Evolutionary conservation across 2,113 vertebrate species (phyloP).

Genomic region (Brienomyrus longianalis): DNA sequence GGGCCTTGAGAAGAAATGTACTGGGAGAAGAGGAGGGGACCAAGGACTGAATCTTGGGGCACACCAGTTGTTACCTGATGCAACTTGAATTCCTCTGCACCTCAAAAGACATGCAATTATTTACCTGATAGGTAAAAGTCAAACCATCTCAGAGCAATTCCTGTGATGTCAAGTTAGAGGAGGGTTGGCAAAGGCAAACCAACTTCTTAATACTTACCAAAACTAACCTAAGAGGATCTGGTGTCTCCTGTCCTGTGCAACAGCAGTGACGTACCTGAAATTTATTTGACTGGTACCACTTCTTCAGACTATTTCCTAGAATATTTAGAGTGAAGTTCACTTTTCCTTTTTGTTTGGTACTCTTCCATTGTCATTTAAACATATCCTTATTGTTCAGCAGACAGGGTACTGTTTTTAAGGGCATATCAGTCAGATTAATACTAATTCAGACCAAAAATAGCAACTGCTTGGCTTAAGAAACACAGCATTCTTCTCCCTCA

Average conservation of each 20-base stretch:
- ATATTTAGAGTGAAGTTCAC: not conserved
- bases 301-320: not conserved
- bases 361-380: not conserved
- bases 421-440: not conserved
- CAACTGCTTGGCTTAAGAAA: constrained; percentile 5
- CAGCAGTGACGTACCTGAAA: not conserved
- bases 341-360: not conserved
- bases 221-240: not conserved
- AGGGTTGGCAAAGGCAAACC: not conserved
- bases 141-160: not conserved
- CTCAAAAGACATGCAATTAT: not conserved
- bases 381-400: not conserved
- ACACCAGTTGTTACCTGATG: not conserved
- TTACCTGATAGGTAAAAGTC: not conserved
- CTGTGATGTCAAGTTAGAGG: not conserved
- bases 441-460: not conserved
- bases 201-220: too few species aligned
- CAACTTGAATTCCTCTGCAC: not conserved
- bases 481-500: not conserved
- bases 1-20: not conserved
- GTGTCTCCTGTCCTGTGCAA: not conserved
- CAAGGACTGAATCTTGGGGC: not conserved
- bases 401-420: constrained; percentile 3
- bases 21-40: not conserved
- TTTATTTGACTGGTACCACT: not conserved